phyloP scores from a whole-genome alignment of 2,888 invertebrate species.

The Trichogramma dendrolimi region DNA sequence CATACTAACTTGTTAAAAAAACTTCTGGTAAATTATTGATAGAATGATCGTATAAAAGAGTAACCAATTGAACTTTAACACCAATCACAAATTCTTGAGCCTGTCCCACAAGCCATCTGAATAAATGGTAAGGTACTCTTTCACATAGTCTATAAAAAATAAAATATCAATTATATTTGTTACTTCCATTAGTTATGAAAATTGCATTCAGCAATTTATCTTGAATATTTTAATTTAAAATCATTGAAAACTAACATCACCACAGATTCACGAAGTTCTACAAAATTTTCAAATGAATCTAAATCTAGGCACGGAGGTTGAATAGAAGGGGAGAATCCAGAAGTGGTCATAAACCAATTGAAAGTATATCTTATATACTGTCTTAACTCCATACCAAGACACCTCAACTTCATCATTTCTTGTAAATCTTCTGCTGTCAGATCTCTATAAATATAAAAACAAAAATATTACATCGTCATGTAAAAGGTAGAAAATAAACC shows the following conservation, averaged over 20 bases:
- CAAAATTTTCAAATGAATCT: slow-evolving; percentile 16
- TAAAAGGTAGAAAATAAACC: not conserved
- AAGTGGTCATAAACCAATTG: slow-evolving; percentile 25
- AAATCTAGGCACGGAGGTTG: slow-evolving; percentile 12
- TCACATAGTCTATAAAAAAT: slow-evolving; percentile 52
- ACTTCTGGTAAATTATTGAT: slow-evolving; percentile 55
- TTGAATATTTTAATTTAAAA: not conserved
- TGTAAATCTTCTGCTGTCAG: slow-evolving; percentile 24
- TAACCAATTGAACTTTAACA: slow-evolving; percentile 59
- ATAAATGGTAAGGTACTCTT: slow-evolving; percentile 63
- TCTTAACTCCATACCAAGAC: slow-evolving; percentile 25
- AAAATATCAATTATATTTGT: slow-evolving; percentile 7
- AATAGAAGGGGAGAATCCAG: slow-evolving; percentile 18
- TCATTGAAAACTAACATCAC: slow-evolving; percentile 19
- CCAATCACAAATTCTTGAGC: slow-evolving; percentile 64
- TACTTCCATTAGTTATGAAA: slow-evolving; percentile 15
- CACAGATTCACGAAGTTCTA: slow-evolving; percentile 24
- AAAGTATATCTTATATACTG: slow-evolving; percentile 26
- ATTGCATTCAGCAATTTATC: not conserved
- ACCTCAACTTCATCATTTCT: slow-evolving; percentile 25
- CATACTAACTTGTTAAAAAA: slow-evolving; percentile 53
- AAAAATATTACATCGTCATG: not conserved
- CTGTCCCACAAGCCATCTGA: slow-evolving; percentile 61
- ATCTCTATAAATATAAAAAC: slow-evolving; percentile 17
- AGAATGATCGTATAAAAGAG: slow-evolving; percentile 55